Percentiles rank a stretch among this genome's conserved stretches.
Conservation (phyloP, 64 coral and sea anemone genomes). For the Montipora efflorescens region DNA sequence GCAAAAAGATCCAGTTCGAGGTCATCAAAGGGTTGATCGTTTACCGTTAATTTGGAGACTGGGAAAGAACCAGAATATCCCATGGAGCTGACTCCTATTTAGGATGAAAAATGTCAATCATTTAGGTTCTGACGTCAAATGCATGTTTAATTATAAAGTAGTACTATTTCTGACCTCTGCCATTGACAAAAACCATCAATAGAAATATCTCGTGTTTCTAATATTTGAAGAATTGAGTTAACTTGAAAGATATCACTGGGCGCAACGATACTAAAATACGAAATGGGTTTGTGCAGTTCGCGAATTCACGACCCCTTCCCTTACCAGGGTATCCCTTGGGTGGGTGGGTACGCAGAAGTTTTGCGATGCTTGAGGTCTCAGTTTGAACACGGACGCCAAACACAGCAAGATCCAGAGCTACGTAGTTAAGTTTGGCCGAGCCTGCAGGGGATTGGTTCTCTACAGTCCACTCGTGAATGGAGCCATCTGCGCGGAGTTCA, state of each 20-base stretch:
- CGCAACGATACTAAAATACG: no score
- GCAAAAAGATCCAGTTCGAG: slow-evolving; percentile 83
- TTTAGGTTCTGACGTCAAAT: not conserved
- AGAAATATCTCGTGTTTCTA: no score
- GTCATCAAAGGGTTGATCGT: slow-evolving; percentile 6
- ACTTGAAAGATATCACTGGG: no score
- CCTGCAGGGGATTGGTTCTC: slow-evolving; percentile 95
- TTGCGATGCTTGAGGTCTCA: slow-evolving; percentile 49
- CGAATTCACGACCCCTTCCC: not conserved
- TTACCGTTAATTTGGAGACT: slow-evolving; percentile 75
- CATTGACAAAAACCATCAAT: no score
- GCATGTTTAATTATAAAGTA: no score
- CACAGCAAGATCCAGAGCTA: slow-evolving; percentile 77
- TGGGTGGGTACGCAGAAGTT: slow-evolving; percentile 76
- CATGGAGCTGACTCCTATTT: slow-evolving; percentile 62
- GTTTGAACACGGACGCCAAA: slow-evolving; percentile 74
- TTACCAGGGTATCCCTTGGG: slow-evolving; percentile 77
- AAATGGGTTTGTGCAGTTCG: not conserved
- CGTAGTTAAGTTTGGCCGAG: slow-evolving; percentile 89
- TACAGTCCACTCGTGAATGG: slow-evolving; percentile 93
- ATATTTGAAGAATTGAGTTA: no score
- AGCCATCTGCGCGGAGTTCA: slow-evolving; percentile 87
- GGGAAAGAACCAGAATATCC: slow-evolving; percentile 88
- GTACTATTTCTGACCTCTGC: no score
- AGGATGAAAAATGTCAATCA: not conserved